phyloP scores from a whole-genome alignment of 2,113 vertebrate genomes.

The Anolis carolinensis region DNA sequence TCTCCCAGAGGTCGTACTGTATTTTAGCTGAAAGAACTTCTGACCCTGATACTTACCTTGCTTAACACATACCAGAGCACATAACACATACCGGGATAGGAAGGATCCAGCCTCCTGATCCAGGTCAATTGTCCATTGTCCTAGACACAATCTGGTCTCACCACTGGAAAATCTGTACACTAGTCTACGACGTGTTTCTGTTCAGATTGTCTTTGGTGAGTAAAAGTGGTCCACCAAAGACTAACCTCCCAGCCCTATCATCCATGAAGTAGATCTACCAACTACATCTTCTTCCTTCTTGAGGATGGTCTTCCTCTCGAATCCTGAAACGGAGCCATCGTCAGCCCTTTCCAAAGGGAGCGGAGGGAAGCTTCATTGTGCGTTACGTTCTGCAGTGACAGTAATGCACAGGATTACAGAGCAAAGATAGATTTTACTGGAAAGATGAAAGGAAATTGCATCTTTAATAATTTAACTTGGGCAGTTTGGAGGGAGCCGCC shows the following conservation, averaged over 20 bases:
- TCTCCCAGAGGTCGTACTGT: no score
- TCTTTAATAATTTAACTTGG: slow-evolving; percentile 76
- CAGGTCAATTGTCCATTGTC: rapidly evolving
- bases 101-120: background rate
- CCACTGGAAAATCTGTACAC: background rate
- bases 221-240: background rate
- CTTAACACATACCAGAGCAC: no score
- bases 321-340: background rate
- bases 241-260: background rate
- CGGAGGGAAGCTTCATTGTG: background rate
- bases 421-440: slow-evolving; percentile 71
- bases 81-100: no score
- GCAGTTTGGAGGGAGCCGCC: slow-evolving; percentile 70
- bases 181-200: background rate
- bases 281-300: background rate
- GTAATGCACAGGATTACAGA: slow-evolving; percentile 53
- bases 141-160: background rate
- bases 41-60: no score
- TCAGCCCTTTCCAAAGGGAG: slow-evolving; percentile 17
- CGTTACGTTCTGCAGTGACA: slow-evolving; percentile 52
- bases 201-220: background rate
- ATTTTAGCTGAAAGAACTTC: no score
- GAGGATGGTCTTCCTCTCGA: background rate
- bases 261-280: background rate
- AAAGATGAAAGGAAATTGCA: slow-evolving; percentile 75